Base-by-base conservation (phyloP, 1,140 invertebrate genomes). In the Drosophila repleta region DNA sequence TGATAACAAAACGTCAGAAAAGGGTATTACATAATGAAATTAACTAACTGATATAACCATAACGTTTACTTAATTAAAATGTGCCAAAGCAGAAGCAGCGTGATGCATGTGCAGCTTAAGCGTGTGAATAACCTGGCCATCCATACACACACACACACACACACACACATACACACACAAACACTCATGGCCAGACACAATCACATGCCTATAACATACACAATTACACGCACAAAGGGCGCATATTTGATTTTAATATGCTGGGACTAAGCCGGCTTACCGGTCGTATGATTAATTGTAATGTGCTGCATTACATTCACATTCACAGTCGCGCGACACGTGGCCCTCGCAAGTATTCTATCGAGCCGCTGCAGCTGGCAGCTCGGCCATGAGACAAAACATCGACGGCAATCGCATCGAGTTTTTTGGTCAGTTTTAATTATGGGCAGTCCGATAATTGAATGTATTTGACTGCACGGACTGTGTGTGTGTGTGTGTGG, bases 201-300 rank as follows among this genome's bases (percentile, higher is more conserved):
- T 17, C 26, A 55, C 37, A 64, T 13, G 13, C 10, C 43, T 17
- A 39, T 39, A 18, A 53, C 63, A 72, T 39, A 60, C 32, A 72
- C 56, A 73, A 73, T 65, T 55, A 73, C 65, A 57, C 24, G 60
- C 61, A 76, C 60, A 63, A 68, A 62, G 46, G 53, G 48, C 68
- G 61, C 35, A 75, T 78, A 69, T 87, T 87, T 80, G 82, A 85
- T 82, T 85, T 78, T 75, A 81, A 75, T 78, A 52, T 56, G 63
- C 69, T 73, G 63, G 72, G 24, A 66, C 83, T 85, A 82, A 85
- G 82, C 71, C 53, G 71, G 82, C 82, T 85, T 85, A 85, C 74
- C 52, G 82, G 82, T 78, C 70, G 71, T 76, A 78, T 85, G 82
- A 85, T 85, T 85, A 85, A 85, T 85, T 85, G 82, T 85, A 85